These are phyloP conservation scores for Eunapius fragilis DNA, from an alignment of 37 sponge, comb jelly and placozoan species.

Conservation along the genomic window DNA sequence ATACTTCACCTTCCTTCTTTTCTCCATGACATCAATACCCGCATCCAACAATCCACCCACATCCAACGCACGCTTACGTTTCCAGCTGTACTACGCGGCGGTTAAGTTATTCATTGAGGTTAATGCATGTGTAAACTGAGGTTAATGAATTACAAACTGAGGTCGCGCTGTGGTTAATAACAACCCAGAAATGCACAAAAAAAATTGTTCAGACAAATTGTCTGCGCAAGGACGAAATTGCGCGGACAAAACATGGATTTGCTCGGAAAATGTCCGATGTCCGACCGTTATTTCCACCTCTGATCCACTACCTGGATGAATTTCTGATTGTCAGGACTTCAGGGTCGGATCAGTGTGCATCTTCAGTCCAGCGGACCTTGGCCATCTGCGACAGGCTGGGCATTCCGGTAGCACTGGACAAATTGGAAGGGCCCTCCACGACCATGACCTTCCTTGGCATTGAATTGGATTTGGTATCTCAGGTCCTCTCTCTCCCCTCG, in stretches of 20 bases:
- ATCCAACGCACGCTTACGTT: neutral
- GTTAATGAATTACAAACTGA: neutral
- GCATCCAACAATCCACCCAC: neutral
- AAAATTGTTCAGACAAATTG: neutral
- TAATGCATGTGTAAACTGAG: conserved; percentile 9
- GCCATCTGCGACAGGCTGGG: no score
- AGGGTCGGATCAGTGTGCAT: no score
- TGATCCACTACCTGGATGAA: conserved; percentile 42
- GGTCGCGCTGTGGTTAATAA: neutral
- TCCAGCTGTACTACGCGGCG: neutral
- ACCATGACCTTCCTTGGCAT: no score
- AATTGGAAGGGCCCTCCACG: no score
- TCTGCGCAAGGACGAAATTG: neutral
- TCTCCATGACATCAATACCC: conserved; percentile 10
- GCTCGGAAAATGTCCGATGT: neutral
- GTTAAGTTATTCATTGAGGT: conserved; percentile 4
- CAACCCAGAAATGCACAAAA: neutral
- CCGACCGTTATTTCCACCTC: neutral
- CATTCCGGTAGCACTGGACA: no score
- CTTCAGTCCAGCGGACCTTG: no score
- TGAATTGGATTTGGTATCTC: no score
- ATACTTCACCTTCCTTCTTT: neutral
- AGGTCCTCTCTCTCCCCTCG: no score
- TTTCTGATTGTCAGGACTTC: conserved; percentile 7
- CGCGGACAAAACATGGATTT: neutral